Percentiles rank a stretch among this genome's conserved stretches.
phyloP scores from a whole-genome alignment of 2,113 vertebrate species.

The Amphiprion ocellaris region DNA sequence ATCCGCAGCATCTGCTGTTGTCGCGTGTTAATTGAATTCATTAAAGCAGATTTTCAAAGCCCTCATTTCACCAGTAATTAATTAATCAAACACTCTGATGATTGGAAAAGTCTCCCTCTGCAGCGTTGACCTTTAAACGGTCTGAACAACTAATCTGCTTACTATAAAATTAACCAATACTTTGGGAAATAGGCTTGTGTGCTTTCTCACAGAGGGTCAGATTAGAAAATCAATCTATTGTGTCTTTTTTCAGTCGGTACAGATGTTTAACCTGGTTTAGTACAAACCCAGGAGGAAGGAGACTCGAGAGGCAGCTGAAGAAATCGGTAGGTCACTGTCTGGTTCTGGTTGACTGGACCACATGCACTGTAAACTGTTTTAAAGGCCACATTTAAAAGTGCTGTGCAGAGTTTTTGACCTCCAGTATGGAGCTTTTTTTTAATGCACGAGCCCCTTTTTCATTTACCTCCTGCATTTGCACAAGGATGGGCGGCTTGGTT shows the following conservation, averaged over 20 bases:
- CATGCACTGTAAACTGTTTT: not conserved
- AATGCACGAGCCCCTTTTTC: too few species aligned
- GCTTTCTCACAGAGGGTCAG: not conserved
- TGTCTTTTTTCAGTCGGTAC: not conserved
- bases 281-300: not conserved
- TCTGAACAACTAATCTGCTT: not conserved
- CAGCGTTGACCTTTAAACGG: not conserved
- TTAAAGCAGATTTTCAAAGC: conserved; percentile 12
- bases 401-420: not conserved
- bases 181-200: not conserved
- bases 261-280: conserved; percentile 6
- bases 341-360: conserved; percentile 6
- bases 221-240: conserved; percentile 3
- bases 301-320: not conserved
- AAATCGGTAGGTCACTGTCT: not conserved
- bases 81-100: conserved; percentile 9
- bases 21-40: conserved; percentile 21
- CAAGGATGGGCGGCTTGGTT: too few species aligned
- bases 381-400: not conserved
- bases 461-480: too few species aligned
- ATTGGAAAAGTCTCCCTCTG: conserved; percentile 11
- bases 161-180: not conserved
- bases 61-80: conserved; percentile 11
- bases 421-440: not conserved
- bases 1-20: conserved; percentile 9